Conservation (phyloP, 1,140 invertebrate species). For the Bicyclus anynana region DNA sequence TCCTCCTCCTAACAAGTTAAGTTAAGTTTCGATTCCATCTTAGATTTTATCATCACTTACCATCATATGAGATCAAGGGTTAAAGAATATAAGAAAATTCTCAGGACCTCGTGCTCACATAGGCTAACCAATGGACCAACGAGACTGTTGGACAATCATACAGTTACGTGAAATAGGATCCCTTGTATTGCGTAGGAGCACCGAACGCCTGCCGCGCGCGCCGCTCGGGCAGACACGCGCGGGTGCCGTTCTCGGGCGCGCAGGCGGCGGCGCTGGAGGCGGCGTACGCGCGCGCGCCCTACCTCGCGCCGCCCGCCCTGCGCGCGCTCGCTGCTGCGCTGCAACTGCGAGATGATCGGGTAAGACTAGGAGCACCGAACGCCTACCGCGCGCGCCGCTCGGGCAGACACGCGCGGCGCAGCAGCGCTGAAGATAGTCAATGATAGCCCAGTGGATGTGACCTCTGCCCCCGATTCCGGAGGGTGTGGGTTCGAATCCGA, state of each 20-base stretch:
- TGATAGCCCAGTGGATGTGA: too few relatives aligned
- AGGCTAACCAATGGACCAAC: too few relatives aligned
- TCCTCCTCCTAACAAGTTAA: too few relatives aligned
- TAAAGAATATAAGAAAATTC: too few relatives aligned
- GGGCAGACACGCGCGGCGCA: constrained; percentile 73
- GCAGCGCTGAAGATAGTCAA: constrained; percentile 73
- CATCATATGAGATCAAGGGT: too few relatives aligned
- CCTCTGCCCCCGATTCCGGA: too few relatives aligned
- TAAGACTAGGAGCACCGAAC: constrained; percentile 48
- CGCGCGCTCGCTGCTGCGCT: constrained; percentile 57
- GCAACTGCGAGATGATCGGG: constrained; percentile 57
- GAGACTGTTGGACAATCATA: too few relatives aligned
- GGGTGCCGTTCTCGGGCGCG: constrained; percentile 75
- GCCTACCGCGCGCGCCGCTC: constrained; percentile 74
- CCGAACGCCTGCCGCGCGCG: constrained; percentile 70
- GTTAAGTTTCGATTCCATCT: too few relatives aligned
- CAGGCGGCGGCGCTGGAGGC: constrained; percentile 76
- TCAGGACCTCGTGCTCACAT: too few relatives aligned
- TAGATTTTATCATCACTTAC: too few relatives aligned
- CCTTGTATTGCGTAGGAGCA: constrained; percentile 32
- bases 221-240: constrained; percentile 76
- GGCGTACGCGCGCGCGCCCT: constrained; percentile 74
- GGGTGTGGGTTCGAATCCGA: too few relatives aligned
- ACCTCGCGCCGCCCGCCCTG: constrained; percentile 67
- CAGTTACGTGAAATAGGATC: not conserved